Conservation (phyloP, 2,113 vertebrate genomes). For the Hoplias malabaricus region DNA sequence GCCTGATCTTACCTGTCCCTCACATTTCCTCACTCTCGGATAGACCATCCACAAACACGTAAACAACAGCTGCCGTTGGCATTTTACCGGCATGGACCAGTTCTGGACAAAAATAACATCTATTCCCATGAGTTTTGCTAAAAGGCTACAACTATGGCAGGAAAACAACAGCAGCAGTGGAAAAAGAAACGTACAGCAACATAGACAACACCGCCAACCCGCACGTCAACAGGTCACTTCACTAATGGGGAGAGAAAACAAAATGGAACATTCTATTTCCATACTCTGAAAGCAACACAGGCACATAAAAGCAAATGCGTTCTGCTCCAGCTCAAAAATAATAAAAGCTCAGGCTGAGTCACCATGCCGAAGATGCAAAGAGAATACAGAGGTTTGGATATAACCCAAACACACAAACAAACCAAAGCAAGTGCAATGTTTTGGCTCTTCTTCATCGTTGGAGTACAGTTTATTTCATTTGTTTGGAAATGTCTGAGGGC, state of each 20-base stretch:
- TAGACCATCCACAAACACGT: neutral
- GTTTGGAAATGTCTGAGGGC: neutral
- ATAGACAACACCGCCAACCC: neutral
- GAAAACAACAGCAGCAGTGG: neutral
- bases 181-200: conserved; percentile 9
- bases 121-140: conserved; percentile 23
- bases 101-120: conserved; percentile 19
- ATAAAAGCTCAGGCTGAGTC: conserved; percentile 5
- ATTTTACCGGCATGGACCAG: neutral
- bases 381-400: neutral
- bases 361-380: neutral
- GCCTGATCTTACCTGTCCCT: conserved; percentile 5
- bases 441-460: neutral
- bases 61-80: neutral
- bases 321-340: neutral
- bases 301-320: neutral
- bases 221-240: conserved; percentile 28
- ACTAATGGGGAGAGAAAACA: conserved; percentile 26
- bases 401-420: neutral
- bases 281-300: neutral
- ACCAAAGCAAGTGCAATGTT: neutral
- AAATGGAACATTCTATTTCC: conserved; percentile 4
- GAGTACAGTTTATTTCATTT: conserved; percentile 7
- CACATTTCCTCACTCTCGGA: neutral
- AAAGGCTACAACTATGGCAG: conserved; percentile 1